Conservation (phyloP, 2,797 vertebrate genomes). For the Monodelphis domestica region DNA sequence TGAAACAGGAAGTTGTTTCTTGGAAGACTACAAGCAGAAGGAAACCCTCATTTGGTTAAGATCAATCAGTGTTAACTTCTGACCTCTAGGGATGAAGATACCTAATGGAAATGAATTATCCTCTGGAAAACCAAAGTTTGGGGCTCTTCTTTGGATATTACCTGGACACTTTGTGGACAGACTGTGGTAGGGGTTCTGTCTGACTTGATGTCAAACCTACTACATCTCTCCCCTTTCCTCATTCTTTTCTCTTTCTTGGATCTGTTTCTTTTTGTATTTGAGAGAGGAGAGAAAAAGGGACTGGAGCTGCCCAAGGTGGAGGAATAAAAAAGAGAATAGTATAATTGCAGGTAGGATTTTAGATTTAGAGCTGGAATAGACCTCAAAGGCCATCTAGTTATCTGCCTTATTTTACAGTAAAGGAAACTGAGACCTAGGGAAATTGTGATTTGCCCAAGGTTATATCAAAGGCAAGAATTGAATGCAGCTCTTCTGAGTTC, state of each 20-base stretch:
- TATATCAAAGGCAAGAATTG: background rate
- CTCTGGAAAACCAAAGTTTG: background rate
- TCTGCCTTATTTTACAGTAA: background rate
- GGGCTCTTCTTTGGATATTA: background rate
- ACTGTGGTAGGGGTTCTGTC: background rate
- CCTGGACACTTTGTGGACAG: background rate
- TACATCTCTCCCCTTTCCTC: background rate
- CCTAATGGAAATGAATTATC: background rate
- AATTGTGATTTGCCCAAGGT: background rate
- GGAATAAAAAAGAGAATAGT: background rate
- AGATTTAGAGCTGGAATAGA: background rate
- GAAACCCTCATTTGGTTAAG: constrained; percentile 12
- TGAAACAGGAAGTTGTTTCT: constrained; percentile 41
- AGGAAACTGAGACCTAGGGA: background rate
- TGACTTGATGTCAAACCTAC: background rate
- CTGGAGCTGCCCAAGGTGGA: background rate
- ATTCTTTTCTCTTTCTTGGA: background rate
- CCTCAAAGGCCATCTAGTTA: too few relatives aligned
- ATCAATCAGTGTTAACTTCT: background rate
- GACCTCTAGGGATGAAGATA: constrained; percentile 48
- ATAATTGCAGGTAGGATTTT: background rate
- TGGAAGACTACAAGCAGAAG: constrained; percentile 7
- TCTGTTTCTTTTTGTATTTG: background rate
- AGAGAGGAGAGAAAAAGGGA: background rate
- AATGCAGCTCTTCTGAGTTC: background rate